Evolutionary conservation across 2,797 vertebrate species (phyloP).

Genomic region (Apogon talboti): DNA sequence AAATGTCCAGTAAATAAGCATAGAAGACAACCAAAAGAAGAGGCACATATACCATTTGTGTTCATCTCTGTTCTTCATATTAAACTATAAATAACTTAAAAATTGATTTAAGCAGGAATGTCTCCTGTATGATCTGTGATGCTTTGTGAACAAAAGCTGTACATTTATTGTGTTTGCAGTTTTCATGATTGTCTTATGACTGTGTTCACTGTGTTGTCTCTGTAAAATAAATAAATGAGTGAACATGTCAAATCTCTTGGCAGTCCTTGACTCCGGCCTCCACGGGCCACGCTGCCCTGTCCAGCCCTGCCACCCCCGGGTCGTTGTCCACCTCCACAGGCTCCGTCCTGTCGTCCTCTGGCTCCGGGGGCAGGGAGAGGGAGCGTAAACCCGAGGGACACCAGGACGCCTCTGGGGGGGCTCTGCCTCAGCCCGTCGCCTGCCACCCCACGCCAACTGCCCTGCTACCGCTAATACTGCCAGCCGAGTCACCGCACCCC

Average conservation of each 20-base stretch:
- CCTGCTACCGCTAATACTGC: slow-evolving; percentile 92
- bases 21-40: no score
- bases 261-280: slow-evolving; percentile 80
- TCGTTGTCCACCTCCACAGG: slow-evolving; percentile 63
- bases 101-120: no score
- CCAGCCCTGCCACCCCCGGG: slow-evolving; percentile 71
- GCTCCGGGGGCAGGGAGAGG: slow-evolving; percentile 80
- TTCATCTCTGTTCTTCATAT: no score
- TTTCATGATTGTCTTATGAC: no score
- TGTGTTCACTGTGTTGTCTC: no score
- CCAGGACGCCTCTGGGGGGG: slow-evolving; percentile 75
- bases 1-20: no score
- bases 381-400: slow-evolving; percentile 81
- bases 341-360: slow-evolving; percentile 67
- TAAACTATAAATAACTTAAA: no score
- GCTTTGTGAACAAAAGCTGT: no score
- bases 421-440: slow-evolving; percentile 90
- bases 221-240: no score
- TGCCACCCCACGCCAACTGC: slow-evolving; percentile 93
- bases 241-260: slow-evolving; percentile 3
- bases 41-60: no score
- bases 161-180: no score
- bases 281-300: slow-evolving; percentile 70
- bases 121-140: no score
- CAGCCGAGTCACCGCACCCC: slow-evolving; percentile 90